Conservation (phyloP, 2,113 vertebrate genomes). For the Natator depressus region DNA sequence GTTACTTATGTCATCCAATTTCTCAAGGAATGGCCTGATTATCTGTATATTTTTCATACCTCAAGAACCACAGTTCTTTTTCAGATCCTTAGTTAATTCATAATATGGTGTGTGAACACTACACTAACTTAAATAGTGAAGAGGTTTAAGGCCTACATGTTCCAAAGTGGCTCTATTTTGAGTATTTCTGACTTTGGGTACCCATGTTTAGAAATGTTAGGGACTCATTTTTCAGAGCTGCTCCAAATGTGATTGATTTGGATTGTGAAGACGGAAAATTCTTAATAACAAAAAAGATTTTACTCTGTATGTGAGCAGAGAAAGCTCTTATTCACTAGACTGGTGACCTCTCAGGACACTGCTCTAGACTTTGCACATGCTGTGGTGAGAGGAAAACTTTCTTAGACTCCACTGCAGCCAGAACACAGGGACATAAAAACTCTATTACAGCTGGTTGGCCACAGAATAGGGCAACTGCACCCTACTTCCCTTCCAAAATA, state of each 20-base stretch:
- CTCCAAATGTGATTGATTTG: background rate
- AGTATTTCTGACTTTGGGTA: background rate
- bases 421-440: background rate
- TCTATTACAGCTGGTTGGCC: background rate
- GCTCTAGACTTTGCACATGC: background rate
- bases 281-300: background rate
- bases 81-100: background rate
- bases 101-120: background rate
- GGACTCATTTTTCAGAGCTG: too few species aligned
- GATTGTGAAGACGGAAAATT: conserved; percentile 14
- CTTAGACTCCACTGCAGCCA: background rate
- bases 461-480: background rate
- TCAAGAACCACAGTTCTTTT: background rate
- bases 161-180: conserved; percentile 17
- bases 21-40: background rate
- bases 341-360: background rate
- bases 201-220: background rate
- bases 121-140: background rate
- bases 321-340: background rate
- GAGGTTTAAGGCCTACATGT: fast-evolving
- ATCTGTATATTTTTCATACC: background rate
- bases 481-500: background rate
- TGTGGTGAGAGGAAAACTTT: background rate
- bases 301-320: background rate
- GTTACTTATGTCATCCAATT: background rate